Percentiles rank a stretch among this genome's conserved stretches.
Evolutionary conservation across 1,140 invertebrate genomes (phyloP).

Genomic region (Globodera ellingtonae): DNA sequence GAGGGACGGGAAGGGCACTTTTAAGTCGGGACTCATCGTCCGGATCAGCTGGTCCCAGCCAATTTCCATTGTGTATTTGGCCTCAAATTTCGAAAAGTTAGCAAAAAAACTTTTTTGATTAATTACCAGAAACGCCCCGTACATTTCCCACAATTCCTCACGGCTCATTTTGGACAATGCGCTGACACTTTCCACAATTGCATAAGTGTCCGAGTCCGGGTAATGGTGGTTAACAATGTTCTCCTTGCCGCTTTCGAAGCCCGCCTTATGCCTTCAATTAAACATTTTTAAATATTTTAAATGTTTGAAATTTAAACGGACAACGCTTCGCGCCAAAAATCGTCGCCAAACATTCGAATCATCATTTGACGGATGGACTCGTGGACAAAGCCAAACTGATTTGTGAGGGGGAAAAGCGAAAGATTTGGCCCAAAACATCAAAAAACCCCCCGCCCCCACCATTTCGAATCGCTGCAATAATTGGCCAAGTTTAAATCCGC

Average conservation of each 20-base stretch:
- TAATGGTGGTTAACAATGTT: slow-evolving; percentile 58
- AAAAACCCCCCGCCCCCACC: no score
- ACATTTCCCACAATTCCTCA: slow-evolving; percentile 59
- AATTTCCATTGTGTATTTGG: slow-evolving; percentile 57
- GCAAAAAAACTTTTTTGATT: not conserved
- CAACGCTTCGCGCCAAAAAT: slow-evolving; percentile 48
- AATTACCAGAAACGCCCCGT: slow-evolving; percentile 53
- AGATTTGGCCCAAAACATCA: not conserved
- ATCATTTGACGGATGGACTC: slow-evolving; percentile 48
- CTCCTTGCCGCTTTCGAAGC: slow-evolving; percentile 59
- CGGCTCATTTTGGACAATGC: slow-evolving; percentile 46
- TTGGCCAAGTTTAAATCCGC: no score
- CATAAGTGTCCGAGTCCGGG: slow-evolving; percentile 55
- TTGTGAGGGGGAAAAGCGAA: not conserved
- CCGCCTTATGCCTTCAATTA: slow-evolving; percentile 43
- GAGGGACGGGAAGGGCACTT: slow-evolving; percentile 30
- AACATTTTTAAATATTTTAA: not conserved
- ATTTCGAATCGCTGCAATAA: no score
- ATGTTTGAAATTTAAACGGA: slow-evolving; percentile 6
- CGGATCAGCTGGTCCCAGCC: slow-evolving; percentile 61
- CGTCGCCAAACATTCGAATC: slow-evolving; percentile 48
- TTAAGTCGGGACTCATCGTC: slow-evolving; percentile 59
- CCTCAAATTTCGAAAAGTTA: not conserved
- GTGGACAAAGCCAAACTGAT: slow-evolving; percentile 51
- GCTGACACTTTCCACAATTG: slow-evolving; percentile 52